Base-by-base conservation (phyloP, 2,797 vertebrate genomes). In the Discoglossus pictus region DNA sequence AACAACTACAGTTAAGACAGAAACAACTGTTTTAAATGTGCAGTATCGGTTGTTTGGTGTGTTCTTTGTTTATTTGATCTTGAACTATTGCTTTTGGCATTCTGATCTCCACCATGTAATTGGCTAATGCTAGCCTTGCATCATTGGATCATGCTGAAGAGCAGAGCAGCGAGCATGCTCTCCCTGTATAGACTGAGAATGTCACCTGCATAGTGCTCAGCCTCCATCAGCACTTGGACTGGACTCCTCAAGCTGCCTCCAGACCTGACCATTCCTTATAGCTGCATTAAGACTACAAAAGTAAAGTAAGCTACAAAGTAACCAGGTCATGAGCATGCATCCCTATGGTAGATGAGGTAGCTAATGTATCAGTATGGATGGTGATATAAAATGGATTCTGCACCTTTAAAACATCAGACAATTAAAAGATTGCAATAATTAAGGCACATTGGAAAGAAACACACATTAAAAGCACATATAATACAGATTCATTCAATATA, bases 401-500 rank as follows among this genome's bases (percentile, higher is more conserved):
- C 88, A 89, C 86, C 72, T 90, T 90, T 89, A 89, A 91, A 89
- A 88, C 82, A 63, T 39, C 71, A 75, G 47, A 76, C 80, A 78
- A 66, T 67, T 55, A 65, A 68, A 73, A 75, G 73, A 73, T 1
- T 76, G 73, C 65, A 0, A 52, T 72, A 61, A 74, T 50, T 73
- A 69, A 51, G 23, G 16, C 17, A 50, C 68, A 34, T 34, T 27
- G 35, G 34, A 39, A 52, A 73, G 24, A 65, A 38, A 64, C 38
- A 71, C 47, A 69, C 27, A 69, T 53, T 38, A 27, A 40, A 70
- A 64, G 61, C 68, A 71, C 52, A 65, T 23, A 7, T 58, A 61
- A 27, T 44, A 68, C 61, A 54, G 23, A 46, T 46, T 55, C 17
- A 44, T 18, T 36, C 31, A 65, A 36, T 20, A 55, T 42, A 53